Base-by-base conservation (phyloP, 2,888 invertebrate species). In the Phyllotreta cruciferae region DNA sequence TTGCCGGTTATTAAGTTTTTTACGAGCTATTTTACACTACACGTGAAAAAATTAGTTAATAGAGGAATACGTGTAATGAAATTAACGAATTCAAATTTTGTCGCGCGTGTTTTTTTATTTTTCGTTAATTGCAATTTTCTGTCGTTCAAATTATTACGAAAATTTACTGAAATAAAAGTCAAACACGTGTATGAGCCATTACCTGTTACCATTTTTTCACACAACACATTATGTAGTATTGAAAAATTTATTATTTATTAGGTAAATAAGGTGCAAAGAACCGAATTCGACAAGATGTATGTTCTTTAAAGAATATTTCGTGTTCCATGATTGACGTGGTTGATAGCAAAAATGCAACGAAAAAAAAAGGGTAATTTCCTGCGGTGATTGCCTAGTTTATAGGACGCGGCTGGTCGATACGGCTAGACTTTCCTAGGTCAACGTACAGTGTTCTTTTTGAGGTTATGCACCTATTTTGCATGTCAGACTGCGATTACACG, bases 361-460 rank as follows among this genome's bases (percentile, higher is more conserved):
- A n/a, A 49, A 49, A 49, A 49, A 49, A n/a, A n/a, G n/a, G 44
- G 60, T 62, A 53, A 54, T 56, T 55, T 47, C 57, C 35, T 58
- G 56, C 63, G 71, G 67, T 68, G 67, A 68, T 67, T 60, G 69
- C 68, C 69, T 67, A 70, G 66, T 70, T 74, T 71, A 65, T 65
- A 64, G 67, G 70, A 66, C 61, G 41, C 41, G 64, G 64, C 73
- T 76, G 82, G 80, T 83, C 83, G 82, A 83, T 83, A 81, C 77
- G 83, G 81, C 83, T 82, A 83, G 83, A 83, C 83, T 75, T 73
- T 74, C 75, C 71, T 72, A 73, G 77, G 77, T 77, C 79, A 78
- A 76, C 75, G 68, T 62, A 57, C 61, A 60, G 41, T 54, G 42
- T 50, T 60, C 54, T 53, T 56, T 64, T 66, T 66, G 61, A 66